These are phyloP conservation scores for Scaptomyza flava DNA, from an alignment of 2,888 invertebrate genomes.

Conservation along the genomic window DNA sequence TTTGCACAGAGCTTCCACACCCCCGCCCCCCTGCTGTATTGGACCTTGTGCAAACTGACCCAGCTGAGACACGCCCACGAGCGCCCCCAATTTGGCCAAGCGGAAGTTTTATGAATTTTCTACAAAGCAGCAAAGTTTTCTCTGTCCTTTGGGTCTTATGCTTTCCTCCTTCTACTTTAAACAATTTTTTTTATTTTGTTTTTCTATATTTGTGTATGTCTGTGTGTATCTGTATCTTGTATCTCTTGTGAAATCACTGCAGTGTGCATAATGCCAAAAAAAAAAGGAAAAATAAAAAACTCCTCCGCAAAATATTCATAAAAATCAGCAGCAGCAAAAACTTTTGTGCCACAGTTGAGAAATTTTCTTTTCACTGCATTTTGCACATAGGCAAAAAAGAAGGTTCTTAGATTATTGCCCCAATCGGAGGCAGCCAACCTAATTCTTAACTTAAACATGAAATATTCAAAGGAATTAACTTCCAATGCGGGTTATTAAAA, in stretches of 20 bases:
- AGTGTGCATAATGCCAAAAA: slow-evolving; percentile 72
- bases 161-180: slow-evolving; percentile 11
- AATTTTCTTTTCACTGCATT: slow-evolving; percentile 22
- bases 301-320: slow-evolving; percentile 54
- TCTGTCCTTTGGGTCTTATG: slow-evolving; percentile 54
- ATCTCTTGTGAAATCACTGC: slow-evolving; percentile 75
- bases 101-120: slow-evolving; percentile 80
- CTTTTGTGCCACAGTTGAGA: slow-evolving; percentile 32
- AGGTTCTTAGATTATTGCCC: slow-evolving; percentile 38
- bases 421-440: not conserved
- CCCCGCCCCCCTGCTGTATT: not conserved
- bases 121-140: slow-evolving; percentile 73
- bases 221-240: slow-evolving; percentile 48
- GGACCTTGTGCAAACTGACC: slow-evolving; percentile 41
- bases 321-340: slow-evolving; percentile 48
- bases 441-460: slow-evolving; percentile 16
- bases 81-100: slow-evolving; percentile 63
- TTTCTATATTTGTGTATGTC: slow-evolving; percentile 14
- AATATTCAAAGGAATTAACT: slow-evolving; percentile 18
- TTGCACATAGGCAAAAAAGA: not conserved
- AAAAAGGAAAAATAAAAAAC: slow-evolving; percentile 32
- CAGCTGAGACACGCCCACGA: slow-evolving; percentile 50
- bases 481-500: slow-evolving; percentile 46
- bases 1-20: slow-evolving; percentile 49
- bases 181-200: slow-evolving; percentile 10